Conservation (phyloP, 2,797 vertebrate species). For the Hephaestus fuliginosus region DNA sequence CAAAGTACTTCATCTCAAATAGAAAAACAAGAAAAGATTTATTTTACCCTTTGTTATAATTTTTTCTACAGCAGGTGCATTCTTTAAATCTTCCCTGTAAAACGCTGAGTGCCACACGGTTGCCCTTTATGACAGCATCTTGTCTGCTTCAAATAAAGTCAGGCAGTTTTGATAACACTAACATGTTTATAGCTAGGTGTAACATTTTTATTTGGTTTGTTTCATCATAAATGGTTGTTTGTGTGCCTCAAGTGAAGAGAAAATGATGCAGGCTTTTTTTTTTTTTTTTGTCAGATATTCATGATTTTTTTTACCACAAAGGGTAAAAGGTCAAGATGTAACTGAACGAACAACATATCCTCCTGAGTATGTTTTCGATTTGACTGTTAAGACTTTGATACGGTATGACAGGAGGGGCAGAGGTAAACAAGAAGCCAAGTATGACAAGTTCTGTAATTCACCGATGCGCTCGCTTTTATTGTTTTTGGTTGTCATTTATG, state of each 20-base stretch:
- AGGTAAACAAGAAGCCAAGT: constrained; percentile 45
- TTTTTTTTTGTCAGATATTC: constrained; percentile 33
- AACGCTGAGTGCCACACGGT: constrained; percentile 25
- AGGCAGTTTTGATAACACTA: constrained; percentile 40
- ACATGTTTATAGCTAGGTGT: constrained; percentile 40
- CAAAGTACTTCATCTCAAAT: neutral
- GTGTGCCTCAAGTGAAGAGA: constrained; percentile 34
- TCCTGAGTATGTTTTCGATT: constrained; percentile 26
- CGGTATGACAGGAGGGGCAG: constrained; percentile 34
- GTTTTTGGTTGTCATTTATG: constrained; percentile 50
- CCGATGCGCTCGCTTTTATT: constrained; percentile 40
- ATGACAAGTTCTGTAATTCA: constrained; percentile 50
- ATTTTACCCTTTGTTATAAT: constrained; percentile 28
- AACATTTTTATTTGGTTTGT: constrained; percentile 37
- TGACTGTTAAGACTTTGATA: constrained; percentile 54
- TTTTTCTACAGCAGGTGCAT: constrained; percentile 21
- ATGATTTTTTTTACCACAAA: constrained; percentile 8
- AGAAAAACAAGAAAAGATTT: constrained; percentile 10
- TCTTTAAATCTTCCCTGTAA: constrained; percentile 43
- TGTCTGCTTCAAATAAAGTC: constrained; percentile 56
- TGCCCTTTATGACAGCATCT: constrained; percentile 52
- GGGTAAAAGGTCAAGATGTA: constrained; percentile 56
- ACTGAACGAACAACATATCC: constrained; percentile 37
- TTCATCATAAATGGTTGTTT: constrained; percentile 55
- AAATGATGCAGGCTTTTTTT: constrained; percentile 6